Evolutionary conservation across 2,888 invertebrate genomes (phyloP).

Genomic region (Tholera decimalis): DNA sequence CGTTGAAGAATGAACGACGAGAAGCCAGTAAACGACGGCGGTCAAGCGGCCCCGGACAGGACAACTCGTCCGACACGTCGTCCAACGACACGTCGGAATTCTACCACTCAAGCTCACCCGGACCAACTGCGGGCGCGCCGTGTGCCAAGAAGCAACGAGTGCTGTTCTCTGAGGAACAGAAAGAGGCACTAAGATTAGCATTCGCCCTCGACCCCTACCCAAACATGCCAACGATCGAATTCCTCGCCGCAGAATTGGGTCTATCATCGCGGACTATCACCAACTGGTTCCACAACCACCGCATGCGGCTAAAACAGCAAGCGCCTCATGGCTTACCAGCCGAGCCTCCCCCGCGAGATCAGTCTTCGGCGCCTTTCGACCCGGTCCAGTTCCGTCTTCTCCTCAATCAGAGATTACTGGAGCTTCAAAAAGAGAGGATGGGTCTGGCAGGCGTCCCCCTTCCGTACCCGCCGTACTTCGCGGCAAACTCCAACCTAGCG

Average conservation of each 20-base stretch:
- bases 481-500: constrained; percentile 94
- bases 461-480: constrained; percentile 95
- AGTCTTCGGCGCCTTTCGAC: constrained; percentile 95
- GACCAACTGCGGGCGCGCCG: constrained; percentile 94
- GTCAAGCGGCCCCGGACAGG: constrained; percentile 95
- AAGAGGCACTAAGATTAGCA: constrained; percentile 98
- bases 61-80: constrained; percentile 97
- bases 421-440: constrained; percentile 96
- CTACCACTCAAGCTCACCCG: constrained; percentile 96
- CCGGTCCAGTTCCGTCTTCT: constrained; percentile 97
- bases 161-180: constrained; percentile 99
- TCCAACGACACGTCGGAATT: constrained; percentile 97
- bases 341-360: constrained; percentile 94
- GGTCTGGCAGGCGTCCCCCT: constrained; percentile 95
- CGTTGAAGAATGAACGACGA: constrained; percentile 97
- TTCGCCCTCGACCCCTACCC: constrained; percentile 99
- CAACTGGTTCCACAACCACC: constrained; percentile 99
- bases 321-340: constrained; percentile 95
- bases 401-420: constrained; percentile 96
- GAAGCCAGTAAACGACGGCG: constrained; percentile 98
- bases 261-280: constrained; percentile 99
- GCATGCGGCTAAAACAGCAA: constrained; percentile 99
- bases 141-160: constrained; percentile 99
- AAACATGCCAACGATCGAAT: constrained; percentile 98
- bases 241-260: constrained; percentile 97